Base-by-base conservation (phyloP, 1,140 invertebrate species). In the Asbolus verrucosus region DNA sequence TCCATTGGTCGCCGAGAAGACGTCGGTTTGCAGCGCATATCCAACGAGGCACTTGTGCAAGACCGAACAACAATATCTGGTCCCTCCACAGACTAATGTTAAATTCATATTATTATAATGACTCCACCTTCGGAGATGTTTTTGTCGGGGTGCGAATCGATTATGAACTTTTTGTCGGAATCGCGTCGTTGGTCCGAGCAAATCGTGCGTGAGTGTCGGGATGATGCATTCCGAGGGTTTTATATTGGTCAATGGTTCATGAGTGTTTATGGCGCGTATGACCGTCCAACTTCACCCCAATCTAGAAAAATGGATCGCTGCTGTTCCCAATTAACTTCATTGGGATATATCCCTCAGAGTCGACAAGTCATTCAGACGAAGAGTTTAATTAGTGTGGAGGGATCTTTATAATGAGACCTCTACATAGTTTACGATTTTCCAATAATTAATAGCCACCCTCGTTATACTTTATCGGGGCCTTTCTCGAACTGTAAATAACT, bases 221-320 rank as follows among this genome's bases (percentile, higher is more conserved):
- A 68, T 68, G 66, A 68, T 68, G 41, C 66, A 68, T 68, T 36
- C 39, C 66, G 15, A 41, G 66, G 59, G 66, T 61, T 14, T n/a
- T 33, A 68, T 60, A 59, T 68, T 54, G 59, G 14, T 38, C 50
- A 68, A 61, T 68, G 66, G 66, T 27, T 68, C 54, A 68, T 68
- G 59, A 61, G 54, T 68, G 66, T 68, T 59, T 62, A 68, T 68
- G 66, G 50, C 13, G 31, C 66, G 66, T 61, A 61, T 68, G 54
- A 68, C 31, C 59, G 46, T 54, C n/a, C 33, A 54, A 60, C 13
- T 54, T 11, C 66, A 68, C 43, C 65, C 63, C 65, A 54, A 36
- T 50, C 18, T 30, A 16, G 50, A 68, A 68, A 46, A 68, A 62
- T 36, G 2, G 30, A 2, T 36, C 30, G 27, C 19, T 54, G 59